Conservation (phyloP, 2,113 vertebrate genomes). For the Lampris incognitus region DNA sequence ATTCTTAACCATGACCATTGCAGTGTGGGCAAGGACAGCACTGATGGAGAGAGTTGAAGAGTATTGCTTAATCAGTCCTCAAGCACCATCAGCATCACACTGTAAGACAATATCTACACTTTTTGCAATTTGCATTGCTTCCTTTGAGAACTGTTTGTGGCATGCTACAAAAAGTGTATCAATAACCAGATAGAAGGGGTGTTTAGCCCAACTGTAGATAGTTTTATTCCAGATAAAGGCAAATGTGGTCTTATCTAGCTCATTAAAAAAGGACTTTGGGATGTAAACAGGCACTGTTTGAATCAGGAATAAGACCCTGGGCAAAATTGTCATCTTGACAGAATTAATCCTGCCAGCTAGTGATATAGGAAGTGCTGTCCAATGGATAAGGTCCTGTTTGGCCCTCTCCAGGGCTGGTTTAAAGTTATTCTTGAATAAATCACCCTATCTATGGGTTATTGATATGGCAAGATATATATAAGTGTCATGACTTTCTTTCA, state of each 20-base stretch:
- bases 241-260: constrained; percentile 3
- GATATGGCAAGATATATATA: neutral
- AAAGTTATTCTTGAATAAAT: neutral
- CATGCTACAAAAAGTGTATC: too few relatives aligned
- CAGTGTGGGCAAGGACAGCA: too few relatives aligned
- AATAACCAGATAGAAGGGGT: too few relatives aligned
- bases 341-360: constrained; percentile 14
- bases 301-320: constrained; percentile 14
- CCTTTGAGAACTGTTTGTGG: too few relatives aligned
- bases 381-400: constrained; percentile 10
- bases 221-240: constrained; percentile 25
- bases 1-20: too few relatives aligned
- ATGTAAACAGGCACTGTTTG: constrained; percentile 7
- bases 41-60: too few relatives aligned
- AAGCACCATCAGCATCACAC: too few relatives aligned
- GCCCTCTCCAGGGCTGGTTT: constrained; percentile 9
- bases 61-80: too few relatives aligned
- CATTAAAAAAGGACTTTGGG: constrained; percentile 29
- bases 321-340: constrained; percentile 15
- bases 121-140: too few relatives aligned
- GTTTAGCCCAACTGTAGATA: neutral
- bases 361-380: constrained; percentile 7
- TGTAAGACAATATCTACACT: too few relatives aligned
- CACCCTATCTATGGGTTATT: neutral
- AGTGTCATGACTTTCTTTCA: neutral